These are phyloP conservation scores for Odontesthes bonariensis DNA, from an alignment of 2,113 vertebrate species.

Conservation along the genomic window DNA sequence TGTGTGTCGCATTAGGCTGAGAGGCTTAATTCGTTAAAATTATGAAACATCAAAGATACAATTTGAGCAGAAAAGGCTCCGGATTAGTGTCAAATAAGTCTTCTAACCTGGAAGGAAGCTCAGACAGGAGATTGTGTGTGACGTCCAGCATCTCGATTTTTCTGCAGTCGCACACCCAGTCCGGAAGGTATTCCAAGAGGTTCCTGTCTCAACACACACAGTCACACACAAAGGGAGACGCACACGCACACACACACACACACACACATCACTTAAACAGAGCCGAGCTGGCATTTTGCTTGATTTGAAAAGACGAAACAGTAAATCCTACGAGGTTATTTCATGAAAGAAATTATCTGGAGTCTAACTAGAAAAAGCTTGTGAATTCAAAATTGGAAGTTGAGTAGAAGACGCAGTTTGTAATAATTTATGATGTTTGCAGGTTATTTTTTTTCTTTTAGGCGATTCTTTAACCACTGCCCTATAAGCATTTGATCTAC, in stretches of 20 bases:
- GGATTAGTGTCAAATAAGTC: background rate
- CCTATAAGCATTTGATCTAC: background rate
- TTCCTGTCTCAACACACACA: conserved; percentile 86
- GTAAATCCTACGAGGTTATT: conserved; percentile 3
- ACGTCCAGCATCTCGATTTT: conserved; percentile 94
- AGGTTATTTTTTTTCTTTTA: background rate
- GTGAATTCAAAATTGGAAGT: too few species aligned
- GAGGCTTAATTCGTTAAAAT: conserved; percentile 2
- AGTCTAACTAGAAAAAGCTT: conserved; percentile 6
- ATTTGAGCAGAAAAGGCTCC: conserved; percentile 7
- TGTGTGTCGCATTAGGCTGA: background rate
- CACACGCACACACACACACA: conserved; percentile 29
- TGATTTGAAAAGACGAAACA: background rate
- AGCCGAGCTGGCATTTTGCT: conserved; percentile 38
- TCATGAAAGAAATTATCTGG: conserved; percentile 9
- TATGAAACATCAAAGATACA: background rate
- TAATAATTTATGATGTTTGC: background rate
- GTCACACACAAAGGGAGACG: conserved; percentile 28
- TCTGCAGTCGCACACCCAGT: conserved; percentile 95
- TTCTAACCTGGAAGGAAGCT: conserved; percentile 89
- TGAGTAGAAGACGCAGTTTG: background rate
- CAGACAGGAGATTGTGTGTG: conserved; percentile 90
- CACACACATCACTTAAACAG: conserved; percentile 44
- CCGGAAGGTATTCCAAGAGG: conserved; percentile 89
- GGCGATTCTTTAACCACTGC: background rate